Percentiles rank a stretch among this genome's conserved stretches.
phyloP scores from a whole-genome alignment of 2,797 vertebrate genomes.

The Sebastes melanostomus region DNA sequence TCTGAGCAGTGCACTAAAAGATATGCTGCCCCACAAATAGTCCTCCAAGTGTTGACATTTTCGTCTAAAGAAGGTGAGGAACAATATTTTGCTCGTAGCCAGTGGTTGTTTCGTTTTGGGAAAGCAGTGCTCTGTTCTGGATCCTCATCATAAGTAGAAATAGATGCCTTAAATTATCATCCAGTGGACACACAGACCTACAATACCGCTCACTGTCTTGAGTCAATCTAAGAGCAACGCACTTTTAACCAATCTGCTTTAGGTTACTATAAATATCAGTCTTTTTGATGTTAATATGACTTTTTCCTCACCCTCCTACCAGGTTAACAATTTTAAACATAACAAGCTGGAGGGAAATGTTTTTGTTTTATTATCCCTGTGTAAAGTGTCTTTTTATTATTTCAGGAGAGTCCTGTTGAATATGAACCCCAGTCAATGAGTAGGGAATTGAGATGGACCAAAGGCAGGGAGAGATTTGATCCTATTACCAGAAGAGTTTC shows the following conservation, averaged over 20 bases:
- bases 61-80: neutral
- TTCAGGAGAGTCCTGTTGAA: slow-evolving; percentile 46
- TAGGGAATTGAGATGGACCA: slow-evolving; percentile 87
- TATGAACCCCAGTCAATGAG: slow-evolving; percentile 57
- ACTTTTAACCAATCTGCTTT: slow-evolving; percentile 67
- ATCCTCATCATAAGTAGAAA: slow-evolving; percentile 56
- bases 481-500: slow-evolving; percentile 11
- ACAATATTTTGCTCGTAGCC: neutral
- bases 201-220: slow-evolving; percentile 33
- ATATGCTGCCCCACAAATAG: neutral
- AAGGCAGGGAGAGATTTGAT: slow-evolving; percentile 86
- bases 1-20: slow-evolving; percentile 32
- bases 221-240: slow-evolving; percentile 64
- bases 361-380: slow-evolving; percentile 60
- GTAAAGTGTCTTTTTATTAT: slow-evolving; percentile 72
- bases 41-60: slow-evolving; percentile 22
- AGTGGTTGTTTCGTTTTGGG: slow-evolving; percentile 4
- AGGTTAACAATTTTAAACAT: slow-evolving; percentile 70
- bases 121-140: slow-evolving; percentile 30
- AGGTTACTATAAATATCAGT: slow-evolving; percentile 53
- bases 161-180: slow-evolving; percentile 77
- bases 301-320: slow-evolving; percentile 13
- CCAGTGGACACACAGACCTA: slow-evolving; percentile 18
- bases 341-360: slow-evolving; percentile 58
- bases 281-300: slow-evolving; percentile 41